phyloP scores from a whole-genome alignment of 2,888 invertebrate genomes.

The Sarcophaga caerulescens region DNA sequence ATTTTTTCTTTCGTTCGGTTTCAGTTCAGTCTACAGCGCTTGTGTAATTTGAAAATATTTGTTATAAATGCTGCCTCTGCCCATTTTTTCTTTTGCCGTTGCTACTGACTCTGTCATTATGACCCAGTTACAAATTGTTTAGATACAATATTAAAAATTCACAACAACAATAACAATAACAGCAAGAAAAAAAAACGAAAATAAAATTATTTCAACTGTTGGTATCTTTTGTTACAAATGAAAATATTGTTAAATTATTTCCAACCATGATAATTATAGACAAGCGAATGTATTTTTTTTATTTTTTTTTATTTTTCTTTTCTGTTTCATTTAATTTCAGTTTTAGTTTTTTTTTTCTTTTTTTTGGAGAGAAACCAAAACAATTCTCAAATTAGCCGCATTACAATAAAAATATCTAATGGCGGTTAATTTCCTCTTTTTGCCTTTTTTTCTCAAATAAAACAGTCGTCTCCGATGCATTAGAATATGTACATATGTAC shows the following conservation, averaged over 20 bases:
- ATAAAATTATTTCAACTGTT: slow-evolving; percentile 48
- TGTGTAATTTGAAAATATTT: slow-evolving; percentile 26
- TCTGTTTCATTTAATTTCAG: slow-evolving; percentile 30
- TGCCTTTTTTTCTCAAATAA: slow-evolving; percentile 4
- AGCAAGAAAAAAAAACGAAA: background rate
- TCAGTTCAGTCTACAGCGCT: background rate
- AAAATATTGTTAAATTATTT: slow-evolving; percentile 70
- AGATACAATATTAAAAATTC: too few relatives aligned
- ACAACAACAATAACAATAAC: too few relatives aligned
- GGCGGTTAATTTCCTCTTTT: slow-evolving; percentile 69
- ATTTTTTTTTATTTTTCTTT: slow-evolving; percentile 12
- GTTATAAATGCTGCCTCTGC: slow-evolving; percentile 37
- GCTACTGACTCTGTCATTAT: slow-evolving; percentile 50
- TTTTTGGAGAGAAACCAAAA: slow-evolving; percentile 53
- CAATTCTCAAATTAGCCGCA: slow-evolving; percentile 60
- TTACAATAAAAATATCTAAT: slow-evolving; percentile 70
- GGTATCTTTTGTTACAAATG: slow-evolving; percentile 61
- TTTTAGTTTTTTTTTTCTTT: slow-evolving; percentile 10
- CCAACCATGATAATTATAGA: slow-evolving; percentile 59
- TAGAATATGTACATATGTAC: background rate
- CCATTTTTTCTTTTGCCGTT: slow-evolving; percentile 1
- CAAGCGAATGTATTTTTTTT: slow-evolving; percentile 13
- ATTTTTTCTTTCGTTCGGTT: background rate
- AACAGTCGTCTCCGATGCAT: background rate
- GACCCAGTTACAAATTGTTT: slow-evolving; percentile 64